Evolutionary conservation across 2,113 vertebrate genomes (phyloP), one percentile per base, ranked within the genome.

Genomic region (Campylomormyrus numenius): DNA sequence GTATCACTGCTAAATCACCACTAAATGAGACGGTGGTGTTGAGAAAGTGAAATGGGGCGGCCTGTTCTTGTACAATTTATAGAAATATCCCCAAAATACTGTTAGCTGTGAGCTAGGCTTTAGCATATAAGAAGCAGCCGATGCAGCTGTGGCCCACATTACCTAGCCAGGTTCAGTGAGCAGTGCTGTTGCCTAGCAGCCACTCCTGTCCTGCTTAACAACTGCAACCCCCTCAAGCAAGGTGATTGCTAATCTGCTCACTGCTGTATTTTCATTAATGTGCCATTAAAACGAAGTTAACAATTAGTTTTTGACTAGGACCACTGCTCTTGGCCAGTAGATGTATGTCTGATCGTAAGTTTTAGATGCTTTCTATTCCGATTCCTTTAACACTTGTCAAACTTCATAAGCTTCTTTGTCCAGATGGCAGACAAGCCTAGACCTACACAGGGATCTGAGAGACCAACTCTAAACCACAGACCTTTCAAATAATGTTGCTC

Each of bases 131-230:
- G 74, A 80, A 19, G 13, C 74, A 19, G 35, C 1, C 35, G 1
- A 19, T 80, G 74, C 74, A 80, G 74, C 74, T 80, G 74, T 80
- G 74, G 35, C 74, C 74, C 35, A 80, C 74, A 80, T 80, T 80
- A 80, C 35, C 74, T 42, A 35, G 35, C 15, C 19, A 80, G 74
- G 74, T 80, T 42, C 74, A 35, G 35, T 42, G 74, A 80, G 35
- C 74, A 42, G 74, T 80, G 74, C 74, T 80, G 74, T 80, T 80
- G 74, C 74, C 74, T 80, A 80, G 74, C 74, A 80, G 74, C 74
- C 35, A 39, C 74, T 80, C 74, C 35, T 80, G 74, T 42, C 15
- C 74, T 80, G 74, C 74, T 80, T 42, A 80, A 80, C 35, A 80
- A 80, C 74, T 42, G 15, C 17, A 19, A 80, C 35, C 35, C 74